Evolutionary conservation across 2,888 invertebrate genomes (phyloP).

Genomic region (Andrena minutula): DNA sequence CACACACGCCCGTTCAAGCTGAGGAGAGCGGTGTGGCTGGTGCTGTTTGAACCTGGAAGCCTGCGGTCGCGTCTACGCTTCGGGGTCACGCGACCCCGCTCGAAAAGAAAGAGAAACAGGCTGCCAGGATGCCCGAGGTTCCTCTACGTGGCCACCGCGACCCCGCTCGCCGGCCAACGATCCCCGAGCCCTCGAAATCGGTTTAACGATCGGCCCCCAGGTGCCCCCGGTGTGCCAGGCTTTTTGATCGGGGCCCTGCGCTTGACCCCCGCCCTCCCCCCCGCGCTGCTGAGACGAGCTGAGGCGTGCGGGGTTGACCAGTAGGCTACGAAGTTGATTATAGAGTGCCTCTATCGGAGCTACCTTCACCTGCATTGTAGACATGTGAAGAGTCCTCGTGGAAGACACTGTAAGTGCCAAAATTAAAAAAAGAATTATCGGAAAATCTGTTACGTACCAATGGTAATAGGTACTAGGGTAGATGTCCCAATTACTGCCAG

Average conservation of each 20-base stretch:
- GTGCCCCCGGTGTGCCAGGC: constrained; percentile 15
- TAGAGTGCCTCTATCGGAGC: too few relatives aligned
- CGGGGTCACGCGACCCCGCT: constrained; percentile 76
- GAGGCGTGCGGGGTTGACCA: too few relatives aligned
- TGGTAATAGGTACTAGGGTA: too few relatives aligned
- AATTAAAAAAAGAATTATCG: too few relatives aligned
- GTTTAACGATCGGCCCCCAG: constrained; percentile 48
- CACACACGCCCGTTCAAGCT: constrained; percentile 49
- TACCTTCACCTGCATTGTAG: too few relatives aligned
- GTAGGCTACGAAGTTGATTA: too few relatives aligned
- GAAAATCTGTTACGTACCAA: too few relatives aligned
- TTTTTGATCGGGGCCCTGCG: not conserved
- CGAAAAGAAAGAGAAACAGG: constrained; percentile 69
- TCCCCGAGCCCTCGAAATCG: constrained; percentile 50
- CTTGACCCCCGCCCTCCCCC: not conserved
- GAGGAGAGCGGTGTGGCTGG: constrained; percentile 21
- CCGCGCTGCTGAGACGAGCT: not conserved
- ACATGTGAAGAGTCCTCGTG: too few relatives aligned
- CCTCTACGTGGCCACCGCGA: constrained; percentile 43
- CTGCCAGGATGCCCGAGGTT: constrained; percentile 46
- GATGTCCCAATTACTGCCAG: too few relatives aligned
- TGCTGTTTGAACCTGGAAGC: constrained; percentile 68
- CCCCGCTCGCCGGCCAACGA: constrained; percentile 61
- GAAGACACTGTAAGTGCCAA: too few relatives aligned
- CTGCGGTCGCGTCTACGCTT: constrained; percentile 72